These are phyloP conservation scores for Limnephilus rhombicus DNA, from an alignment of 2,888 invertebrate genomes.

Conservation along the genomic window DNA sequence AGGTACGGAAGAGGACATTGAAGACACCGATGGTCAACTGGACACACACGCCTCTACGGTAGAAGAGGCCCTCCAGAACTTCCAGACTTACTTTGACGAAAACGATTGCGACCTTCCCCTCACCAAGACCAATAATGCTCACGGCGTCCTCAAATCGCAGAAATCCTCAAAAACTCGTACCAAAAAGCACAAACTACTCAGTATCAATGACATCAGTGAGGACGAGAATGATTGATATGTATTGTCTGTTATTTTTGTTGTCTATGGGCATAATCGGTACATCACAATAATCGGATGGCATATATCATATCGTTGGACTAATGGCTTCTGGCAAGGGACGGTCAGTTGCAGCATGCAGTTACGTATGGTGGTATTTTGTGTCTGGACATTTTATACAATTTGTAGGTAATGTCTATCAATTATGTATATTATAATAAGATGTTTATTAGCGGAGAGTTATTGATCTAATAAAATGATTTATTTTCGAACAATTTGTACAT, in stretches of 20 bases:
- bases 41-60: constrained; percentile 44
- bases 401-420: no score
- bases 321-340: no score
- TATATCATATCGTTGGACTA: no score
- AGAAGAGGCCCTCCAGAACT: constrained; percentile 57
- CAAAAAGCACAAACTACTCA: background rate
- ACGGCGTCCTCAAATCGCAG: background rate
- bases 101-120: constrained; percentile 49
- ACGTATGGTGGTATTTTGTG: no score
- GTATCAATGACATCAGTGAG: constrained; percentile 14
- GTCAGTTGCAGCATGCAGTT: no score
- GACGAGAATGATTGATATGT: constrained; percentile 19
- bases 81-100: constrained; percentile 46
- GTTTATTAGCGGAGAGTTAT: background rate
- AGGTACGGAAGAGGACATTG: constrained; percentile 16
- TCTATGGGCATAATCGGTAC: no score
- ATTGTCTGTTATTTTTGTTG: background rate
- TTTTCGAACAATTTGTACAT: no score
- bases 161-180: background rate
- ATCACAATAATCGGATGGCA: no score
- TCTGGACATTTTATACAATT: no score
- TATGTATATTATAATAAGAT: no score
- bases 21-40: background rate
- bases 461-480: background rate
- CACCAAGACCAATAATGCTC: background rate